Evolutionary conservation across 2,797 vertebrate species (phyloP).

Genomic region (Dipus sagitta): DNA sequence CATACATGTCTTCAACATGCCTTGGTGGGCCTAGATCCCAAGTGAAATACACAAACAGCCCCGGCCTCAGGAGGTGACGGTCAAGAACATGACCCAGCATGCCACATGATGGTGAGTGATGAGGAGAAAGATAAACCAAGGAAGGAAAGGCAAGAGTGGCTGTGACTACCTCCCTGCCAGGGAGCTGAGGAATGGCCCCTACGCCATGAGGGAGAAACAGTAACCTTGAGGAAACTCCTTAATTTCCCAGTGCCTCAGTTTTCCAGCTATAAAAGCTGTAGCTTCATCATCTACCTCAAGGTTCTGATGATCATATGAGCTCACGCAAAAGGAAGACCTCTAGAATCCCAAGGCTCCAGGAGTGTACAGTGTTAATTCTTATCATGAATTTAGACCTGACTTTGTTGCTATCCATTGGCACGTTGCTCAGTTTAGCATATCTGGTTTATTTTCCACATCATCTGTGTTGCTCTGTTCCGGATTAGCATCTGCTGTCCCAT

Average conservation of each 20-base stretch:
- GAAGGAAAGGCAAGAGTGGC: not conserved
- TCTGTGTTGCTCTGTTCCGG: not conserved
- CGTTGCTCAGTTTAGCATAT: not conserved
- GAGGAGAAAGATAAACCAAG: not conserved
- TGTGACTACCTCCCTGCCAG: not conserved
- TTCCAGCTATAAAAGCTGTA: slow-evolving; percentile 18
- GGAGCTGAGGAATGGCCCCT: not conserved
- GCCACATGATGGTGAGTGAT: not conserved
- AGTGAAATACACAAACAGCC: not conserved
- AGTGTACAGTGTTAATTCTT: not conserved
- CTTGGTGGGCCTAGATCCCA: not conserved
- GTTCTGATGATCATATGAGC: not conserved
- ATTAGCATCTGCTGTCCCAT: not conserved
- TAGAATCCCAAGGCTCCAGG: not conserved
- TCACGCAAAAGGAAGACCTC: not conserved
- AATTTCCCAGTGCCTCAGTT: not conserved
- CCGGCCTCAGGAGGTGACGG: not conserved
- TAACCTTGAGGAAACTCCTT: not conserved
- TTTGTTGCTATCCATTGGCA: not conserved
- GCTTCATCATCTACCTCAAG: not conserved
- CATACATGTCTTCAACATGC: not conserved
- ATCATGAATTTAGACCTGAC: slow-evolving; percentile 15
- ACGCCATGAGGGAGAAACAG: not conserved
- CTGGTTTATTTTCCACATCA: not conserved
- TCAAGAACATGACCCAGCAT: not conserved